Conservation (phyloP, 2,113 vertebrate species). For the Cisticola juncidis region DNA sequence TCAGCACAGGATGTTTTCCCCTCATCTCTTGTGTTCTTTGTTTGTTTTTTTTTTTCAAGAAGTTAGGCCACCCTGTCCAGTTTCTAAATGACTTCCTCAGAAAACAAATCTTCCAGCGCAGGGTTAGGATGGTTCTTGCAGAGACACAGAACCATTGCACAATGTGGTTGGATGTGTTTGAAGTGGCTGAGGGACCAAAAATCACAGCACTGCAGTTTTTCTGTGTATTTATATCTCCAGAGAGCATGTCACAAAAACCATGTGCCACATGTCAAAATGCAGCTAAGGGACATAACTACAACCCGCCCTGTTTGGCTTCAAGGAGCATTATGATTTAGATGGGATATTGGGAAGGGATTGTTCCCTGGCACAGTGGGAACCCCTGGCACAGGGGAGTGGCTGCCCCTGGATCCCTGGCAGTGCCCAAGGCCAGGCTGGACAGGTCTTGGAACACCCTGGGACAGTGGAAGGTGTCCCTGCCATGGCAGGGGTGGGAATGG, state of each 20-base stretch:
- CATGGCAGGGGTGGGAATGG: background rate
- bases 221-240: background rate
- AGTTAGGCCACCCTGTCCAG: background rate
- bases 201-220: background rate
- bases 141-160: background rate
- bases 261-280: background rate
- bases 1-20: background rate
- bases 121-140: background rate
- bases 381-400: background rate
- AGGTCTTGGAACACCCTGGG: background rate
- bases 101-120: background rate
- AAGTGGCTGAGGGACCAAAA: background rate
- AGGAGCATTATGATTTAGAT: background rate
- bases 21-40: background rate
- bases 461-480: background rate
- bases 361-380: accelerated
- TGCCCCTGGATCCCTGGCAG: background rate
- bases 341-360: background rate
- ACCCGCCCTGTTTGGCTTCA: background rate
- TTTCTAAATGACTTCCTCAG: slow-evolving; percentile 49
- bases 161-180: background rate
- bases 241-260: background rate
- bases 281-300: background rate
- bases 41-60: background rate
- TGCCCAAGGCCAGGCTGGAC: accelerated